Conservation (phyloP, 2,113 vertebrate species). For the Cheirogaleus medius region DNA sequence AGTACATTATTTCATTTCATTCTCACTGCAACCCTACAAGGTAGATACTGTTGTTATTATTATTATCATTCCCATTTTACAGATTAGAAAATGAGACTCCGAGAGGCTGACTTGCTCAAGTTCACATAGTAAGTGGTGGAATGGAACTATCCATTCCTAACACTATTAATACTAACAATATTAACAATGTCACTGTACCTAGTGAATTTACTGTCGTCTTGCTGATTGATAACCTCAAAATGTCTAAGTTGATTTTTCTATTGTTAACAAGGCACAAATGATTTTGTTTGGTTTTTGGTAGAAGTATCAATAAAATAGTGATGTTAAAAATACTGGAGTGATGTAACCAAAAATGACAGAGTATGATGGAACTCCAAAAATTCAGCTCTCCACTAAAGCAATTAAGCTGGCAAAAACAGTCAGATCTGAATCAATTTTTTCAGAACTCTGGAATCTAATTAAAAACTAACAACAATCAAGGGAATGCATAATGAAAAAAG, state of each 20-base stretch:
- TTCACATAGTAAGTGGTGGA: background rate
- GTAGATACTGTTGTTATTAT: background rate
- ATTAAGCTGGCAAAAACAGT: constrained; percentile 27
- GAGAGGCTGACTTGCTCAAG: background rate
- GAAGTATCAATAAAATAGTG: background rate
- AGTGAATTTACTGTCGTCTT: constrained; percentile 23
- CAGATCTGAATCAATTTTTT: constrained; percentile 32
- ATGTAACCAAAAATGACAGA: constrained; percentile 8
- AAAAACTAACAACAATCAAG: background rate
- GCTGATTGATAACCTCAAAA: constrained; percentile 6
- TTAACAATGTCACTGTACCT: background rate
- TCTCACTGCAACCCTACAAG: background rate
- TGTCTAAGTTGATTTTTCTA: constrained; percentile 29
- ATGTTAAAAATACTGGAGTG: constrained; percentile 1
- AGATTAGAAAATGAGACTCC: constrained; percentile 35
- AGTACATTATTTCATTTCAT: constrained; percentile 9
- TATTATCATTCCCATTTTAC: constrained; percentile 1
- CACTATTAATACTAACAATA: background rate
- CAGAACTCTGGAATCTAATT: constrained; percentile 11
- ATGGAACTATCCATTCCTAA: constrained; percentile 24
- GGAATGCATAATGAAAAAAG: constrained; percentile 2
- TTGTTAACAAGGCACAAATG: background rate
- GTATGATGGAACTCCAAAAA: background rate
- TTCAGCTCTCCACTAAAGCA: background rate
- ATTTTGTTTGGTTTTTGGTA: background rate